Percentiles rank a stretch among this genome's conserved stretches.
Conservation (phyloP, 1,140 invertebrate genomes). For the Dinothrombium tinctorium region DNA sequence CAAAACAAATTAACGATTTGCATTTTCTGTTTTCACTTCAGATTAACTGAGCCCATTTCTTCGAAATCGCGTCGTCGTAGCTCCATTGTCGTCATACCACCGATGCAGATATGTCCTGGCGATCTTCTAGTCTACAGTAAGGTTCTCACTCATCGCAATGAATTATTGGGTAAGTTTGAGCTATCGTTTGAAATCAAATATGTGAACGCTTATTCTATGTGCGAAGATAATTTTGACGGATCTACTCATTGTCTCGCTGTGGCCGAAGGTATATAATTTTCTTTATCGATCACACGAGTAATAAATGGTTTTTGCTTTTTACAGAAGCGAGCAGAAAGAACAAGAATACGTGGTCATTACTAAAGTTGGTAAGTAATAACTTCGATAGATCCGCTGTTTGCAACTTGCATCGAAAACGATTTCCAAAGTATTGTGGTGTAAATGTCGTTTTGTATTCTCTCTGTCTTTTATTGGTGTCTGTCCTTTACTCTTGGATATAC, state of each 20-base stretch:
- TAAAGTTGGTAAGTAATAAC: slow-evolving; percentile 22
- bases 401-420: neutral
- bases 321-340: slow-evolving; percentile 23
- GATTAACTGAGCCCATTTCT: slow-evolving; percentile 10
- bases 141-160: slow-evolving; percentile 26
- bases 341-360: slow-evolving; percentile 29
- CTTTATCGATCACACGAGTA: neutral
- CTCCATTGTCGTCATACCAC: slow-evolving; percentile 29
- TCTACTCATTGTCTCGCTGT: slow-evolving; percentile 21
- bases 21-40: neutral
- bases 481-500: neutral
- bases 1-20: neutral
- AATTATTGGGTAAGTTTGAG: slow-evolving; percentile 12
- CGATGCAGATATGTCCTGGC: slow-evolving; percentile 31
- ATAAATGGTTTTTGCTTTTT: slow-evolving; percentile 10
- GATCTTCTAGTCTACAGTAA: slow-evolving; percentile 30
- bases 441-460: neutral
- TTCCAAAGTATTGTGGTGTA: neutral
- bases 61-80: slow-evolving; percentile 21
- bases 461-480: neutral
- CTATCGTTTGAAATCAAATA: too few relatives aligned
- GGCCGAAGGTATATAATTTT: slow-evolving; percentile 19
- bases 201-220: too few relatives aligned
- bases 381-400: slow-evolving; percentile 6
- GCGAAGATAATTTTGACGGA: slow-evolving; percentile 19